phyloP scores from a whole-genome alignment of 2,888 invertebrate species.

The Ditula angustiorana region DNA sequence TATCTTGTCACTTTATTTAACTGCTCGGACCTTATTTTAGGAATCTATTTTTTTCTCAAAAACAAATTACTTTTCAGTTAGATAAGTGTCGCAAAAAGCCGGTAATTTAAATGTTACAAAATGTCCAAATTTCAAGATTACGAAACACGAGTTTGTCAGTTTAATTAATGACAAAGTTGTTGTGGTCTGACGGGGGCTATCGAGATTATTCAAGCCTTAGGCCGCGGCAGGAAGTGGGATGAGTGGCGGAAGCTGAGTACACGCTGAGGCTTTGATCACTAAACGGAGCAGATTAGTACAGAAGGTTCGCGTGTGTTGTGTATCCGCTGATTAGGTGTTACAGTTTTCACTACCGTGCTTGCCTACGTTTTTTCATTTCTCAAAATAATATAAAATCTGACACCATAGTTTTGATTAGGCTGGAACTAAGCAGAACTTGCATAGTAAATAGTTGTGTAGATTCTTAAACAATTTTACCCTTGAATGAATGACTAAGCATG shows the following conservation, averaged over 20 bases:
- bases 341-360: too few relatives aligned
- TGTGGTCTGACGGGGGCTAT: conserved; percentile 5
- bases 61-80: conserved; percentile 22
- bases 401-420: too few relatives aligned
- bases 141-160: conserved; percentile 33
- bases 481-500: too few relatives aligned
- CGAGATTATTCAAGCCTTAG: conserved; percentile 20
- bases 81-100: conserved; percentile 7
- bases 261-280: conserved; percentile 6
- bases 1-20: not conserved
- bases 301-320: too few relatives aligned
- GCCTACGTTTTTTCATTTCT: too few relatives aligned
- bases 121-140: conserved; percentile 19
- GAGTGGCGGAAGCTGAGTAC: conserved; percentile 13
- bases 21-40: not conserved
- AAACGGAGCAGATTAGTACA: conserved; percentile 5
- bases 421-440: too few relatives aligned
- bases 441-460: too few relatives aligned
- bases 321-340: too few relatives aligned
- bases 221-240: conserved; percentile 24
- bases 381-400: too few relatives aligned
- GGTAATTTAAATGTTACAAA: not conserved
- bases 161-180: conserved; percentile 29
- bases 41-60: not conserved
- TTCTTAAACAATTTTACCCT: too few relatives aligned